A percentile compares a stretch with the other conserved stretches of the same genome.
phyloP scores from a whole-genome alignment of 2,888 invertebrate genomes.

The Acleris sparsana region DNA sequence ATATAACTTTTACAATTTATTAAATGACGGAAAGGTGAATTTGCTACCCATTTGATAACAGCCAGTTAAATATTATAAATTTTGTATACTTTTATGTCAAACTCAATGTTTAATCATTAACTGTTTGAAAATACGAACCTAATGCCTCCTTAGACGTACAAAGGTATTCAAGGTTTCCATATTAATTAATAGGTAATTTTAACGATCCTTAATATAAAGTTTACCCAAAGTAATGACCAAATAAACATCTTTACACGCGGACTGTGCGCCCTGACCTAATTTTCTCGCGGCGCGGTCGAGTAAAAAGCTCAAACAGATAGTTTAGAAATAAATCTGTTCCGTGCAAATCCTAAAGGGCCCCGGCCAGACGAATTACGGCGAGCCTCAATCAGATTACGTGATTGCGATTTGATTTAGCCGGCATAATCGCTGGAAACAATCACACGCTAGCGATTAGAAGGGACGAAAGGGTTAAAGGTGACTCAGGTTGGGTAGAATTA shows the following conservation, averaged over 20 bases:
- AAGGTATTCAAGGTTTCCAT: too few relatives aligned
- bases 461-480: conserved; percentile 15
- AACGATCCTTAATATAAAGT: too few relatives aligned
- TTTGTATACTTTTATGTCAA: too few relatives aligned
- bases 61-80: too few relatives aligned
- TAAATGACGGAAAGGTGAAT: conserved; percentile 10
- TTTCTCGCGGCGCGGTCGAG: too few relatives aligned
- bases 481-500: neutral
- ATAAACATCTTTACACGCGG: too few relatives aligned
- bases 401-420: conserved; percentile 52
- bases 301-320: neutral
- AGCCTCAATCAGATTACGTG: conserved; percentile 45
- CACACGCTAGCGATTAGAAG: conserved; percentile 38
- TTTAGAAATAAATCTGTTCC: conserved; percentile 12
- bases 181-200: too few relatives aligned
- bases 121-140: too few relatives aligned
- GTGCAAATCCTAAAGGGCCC: conserved; percentile 6
- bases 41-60: neutral
- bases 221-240: too few relatives aligned
- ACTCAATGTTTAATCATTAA: too few relatives aligned
- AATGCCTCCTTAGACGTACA: too few relatives aligned
- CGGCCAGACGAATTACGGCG: conserved; percentile 40
- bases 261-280: too few relatives aligned
- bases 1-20: conserved; percentile 45
- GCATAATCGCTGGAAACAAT: conserved; percentile 51